Conservation (phyloP, 1,140 invertebrate genomes). For the Psilanteris sp. region DNA sequence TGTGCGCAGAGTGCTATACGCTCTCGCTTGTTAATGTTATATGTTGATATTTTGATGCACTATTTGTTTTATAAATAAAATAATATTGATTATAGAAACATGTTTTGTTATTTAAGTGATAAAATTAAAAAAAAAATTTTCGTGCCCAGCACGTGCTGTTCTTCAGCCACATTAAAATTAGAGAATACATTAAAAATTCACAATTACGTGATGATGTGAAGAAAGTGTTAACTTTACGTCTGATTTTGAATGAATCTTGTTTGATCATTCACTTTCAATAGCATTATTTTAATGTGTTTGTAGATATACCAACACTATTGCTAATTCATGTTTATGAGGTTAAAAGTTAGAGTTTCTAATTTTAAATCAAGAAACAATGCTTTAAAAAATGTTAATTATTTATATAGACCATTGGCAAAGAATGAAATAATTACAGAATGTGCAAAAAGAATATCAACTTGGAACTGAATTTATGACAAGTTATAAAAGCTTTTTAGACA, state of each 20-base stretch:
- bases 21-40: too few species aligned
- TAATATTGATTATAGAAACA: too few species aligned
- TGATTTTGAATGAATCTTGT: conserved; percentile 93
- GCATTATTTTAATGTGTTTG: conserved; percentile 84
- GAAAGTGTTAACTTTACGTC: conserved; percentile 90
- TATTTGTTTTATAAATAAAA: too few species aligned
- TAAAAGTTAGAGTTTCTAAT: conserved; percentile 97
- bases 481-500: conserved; percentile 93
- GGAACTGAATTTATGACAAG: conserved; percentile 95
- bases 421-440: conserved; percentile 87
- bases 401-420: conserved; percentile 95
- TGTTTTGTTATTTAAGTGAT: too few species aligned
- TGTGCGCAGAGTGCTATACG: too few species aligned
- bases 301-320: conserved; percentile 85
- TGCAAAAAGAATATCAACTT: conserved; percentile 88
- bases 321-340: too few species aligned
- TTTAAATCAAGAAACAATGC: conserved; percentile 94
- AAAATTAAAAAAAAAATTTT: too few species aligned
- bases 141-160: too few species aligned
- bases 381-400: conserved; percentile 98
- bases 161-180: too few species aligned
- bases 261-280: conserved; percentile 92
- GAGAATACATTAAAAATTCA: conserved; percentile 77
- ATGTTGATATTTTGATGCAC: too few species aligned
- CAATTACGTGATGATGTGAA: conserved; percentile 90